These are phyloP conservation scores for Oreochromis mossambicus DNA, from an alignment of 2,797 vertebrate genomes.

Conservation along the genomic window DNA sequence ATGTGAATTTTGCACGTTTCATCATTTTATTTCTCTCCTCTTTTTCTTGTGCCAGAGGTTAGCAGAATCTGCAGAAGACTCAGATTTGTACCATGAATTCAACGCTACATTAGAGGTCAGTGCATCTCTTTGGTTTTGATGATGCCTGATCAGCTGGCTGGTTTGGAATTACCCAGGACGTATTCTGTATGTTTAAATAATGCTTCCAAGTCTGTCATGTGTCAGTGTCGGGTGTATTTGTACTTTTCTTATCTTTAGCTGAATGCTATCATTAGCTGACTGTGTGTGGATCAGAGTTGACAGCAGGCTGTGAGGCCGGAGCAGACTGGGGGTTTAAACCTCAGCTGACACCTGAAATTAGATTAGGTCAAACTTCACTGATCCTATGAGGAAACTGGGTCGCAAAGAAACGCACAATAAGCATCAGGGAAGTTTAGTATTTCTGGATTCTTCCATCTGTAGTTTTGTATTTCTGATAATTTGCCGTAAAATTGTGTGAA, in stretches of 20 bases:
- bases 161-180: neutral
- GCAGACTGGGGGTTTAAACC: conserved; percentile 19
- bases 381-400: conserved; percentile 32
- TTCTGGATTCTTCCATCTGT: neutral
- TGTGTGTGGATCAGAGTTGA: neutral
- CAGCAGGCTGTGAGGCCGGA: neutral
- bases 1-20: neutral
- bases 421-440: neutral
- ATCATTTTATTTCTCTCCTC: neutral
- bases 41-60: conserved; percentile 77
- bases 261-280: neutral
- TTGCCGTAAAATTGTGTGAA: accelerated
- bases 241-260: neutral
- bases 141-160: neutral
- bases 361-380: conserved; percentile 33
- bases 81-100: conserved; percentile 91
- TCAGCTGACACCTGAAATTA: conserved; percentile 37
- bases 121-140: neutral
- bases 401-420: neutral
- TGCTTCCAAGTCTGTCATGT: neutral
- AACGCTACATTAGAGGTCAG: conserved; percentile 87
- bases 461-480: neutral
- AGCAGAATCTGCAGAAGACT: conserved; percentile 92
- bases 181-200: neutral
- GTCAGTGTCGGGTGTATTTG: neutral